Conservation (phyloP, 2,797 vertebrate genomes). For the Gymnothorax reevesii region DNA sequence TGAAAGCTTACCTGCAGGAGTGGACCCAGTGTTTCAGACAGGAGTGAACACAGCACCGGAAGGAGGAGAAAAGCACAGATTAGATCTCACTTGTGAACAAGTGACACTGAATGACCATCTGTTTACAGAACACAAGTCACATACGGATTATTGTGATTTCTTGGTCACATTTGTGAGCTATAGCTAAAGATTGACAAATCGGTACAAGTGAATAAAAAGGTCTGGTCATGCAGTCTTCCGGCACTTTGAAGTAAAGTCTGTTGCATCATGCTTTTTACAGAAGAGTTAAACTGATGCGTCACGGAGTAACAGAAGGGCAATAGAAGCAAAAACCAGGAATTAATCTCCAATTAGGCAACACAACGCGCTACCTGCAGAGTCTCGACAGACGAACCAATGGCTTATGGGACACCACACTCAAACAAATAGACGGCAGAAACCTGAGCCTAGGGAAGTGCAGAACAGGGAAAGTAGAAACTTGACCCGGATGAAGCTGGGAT, state of each 20-base stretch:
- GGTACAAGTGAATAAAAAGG: too few relatives aligned
- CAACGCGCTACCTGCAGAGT: background rate
- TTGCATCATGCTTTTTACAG: too few relatives aligned
- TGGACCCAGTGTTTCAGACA: background rate
- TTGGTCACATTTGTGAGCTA: too few relatives aligned
- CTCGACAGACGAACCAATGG: background rate
- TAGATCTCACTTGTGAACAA: background rate
- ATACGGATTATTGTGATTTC: too few relatives aligned
- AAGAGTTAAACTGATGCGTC: too few relatives aligned
- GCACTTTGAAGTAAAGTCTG: background rate
- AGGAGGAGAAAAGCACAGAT: background rate
- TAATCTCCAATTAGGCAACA: background rate
- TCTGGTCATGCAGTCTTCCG: background rate
- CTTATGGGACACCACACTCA: background rate
- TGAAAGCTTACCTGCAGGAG: background rate
- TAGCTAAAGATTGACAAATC: too few relatives aligned
- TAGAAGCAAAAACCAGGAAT: too few relatives aligned
- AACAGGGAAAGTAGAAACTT: background rate
- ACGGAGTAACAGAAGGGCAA: too few relatives aligned
- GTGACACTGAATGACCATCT: background rate
- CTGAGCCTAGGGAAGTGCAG: background rate
- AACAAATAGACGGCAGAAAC: too few relatives aligned
- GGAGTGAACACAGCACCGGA: background rate
- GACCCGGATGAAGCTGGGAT: background rate
- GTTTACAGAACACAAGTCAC: background rate